phyloP scores from a whole-genome alignment of 2,797 vertebrate genomes.

The Chelidonichthys spinosus region DNA sequence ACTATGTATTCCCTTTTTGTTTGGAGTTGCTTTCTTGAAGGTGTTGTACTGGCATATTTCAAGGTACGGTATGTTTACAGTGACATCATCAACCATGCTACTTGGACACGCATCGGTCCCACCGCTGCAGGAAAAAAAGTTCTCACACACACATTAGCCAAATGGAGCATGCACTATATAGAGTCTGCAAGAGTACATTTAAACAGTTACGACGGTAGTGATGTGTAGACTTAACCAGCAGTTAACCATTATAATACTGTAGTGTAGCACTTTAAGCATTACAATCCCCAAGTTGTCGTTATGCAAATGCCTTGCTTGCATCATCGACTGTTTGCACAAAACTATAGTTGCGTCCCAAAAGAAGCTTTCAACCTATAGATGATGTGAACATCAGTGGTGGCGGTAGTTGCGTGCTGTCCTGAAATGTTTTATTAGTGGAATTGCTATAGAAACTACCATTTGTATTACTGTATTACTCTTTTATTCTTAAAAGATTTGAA shows the following conservation, averaged over 20 bases:
- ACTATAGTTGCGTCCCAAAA: slow-evolving; percentile 16
- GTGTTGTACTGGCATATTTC: not conserved
- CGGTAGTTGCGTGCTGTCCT: slow-evolving; percentile 61
- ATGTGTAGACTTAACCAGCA: slow-evolving; percentile 40
- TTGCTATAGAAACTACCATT: slow-evolving; percentile 29
- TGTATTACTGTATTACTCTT: slow-evolving; percentile 31
- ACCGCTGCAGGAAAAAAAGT: slow-evolving; percentile 10
- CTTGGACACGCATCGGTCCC: slow-evolving; percentile 10
- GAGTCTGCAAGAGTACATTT: slow-evolving; percentile 34
- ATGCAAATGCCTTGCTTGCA: slow-evolving; percentile 29
- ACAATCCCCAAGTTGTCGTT: slow-evolving; percentile 17
- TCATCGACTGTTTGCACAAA: slow-evolving; percentile 26
- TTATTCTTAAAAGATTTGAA: slow-evolving; percentile 27
- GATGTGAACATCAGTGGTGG: slow-evolving; percentile 19
- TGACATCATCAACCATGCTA: slow-evolving; percentile 29
- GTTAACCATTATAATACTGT: slow-evolving; percentile 13
- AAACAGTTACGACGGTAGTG: slow-evolving; percentile 34
- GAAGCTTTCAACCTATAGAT: slow-evolving; percentile 25
- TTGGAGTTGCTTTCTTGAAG: slow-evolving; percentile 6
- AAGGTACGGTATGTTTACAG: slow-evolving; percentile 4
- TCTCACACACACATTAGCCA: slow-evolving; percentile 15
- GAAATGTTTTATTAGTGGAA: slow-evolving; percentile 30
- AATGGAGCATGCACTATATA: slow-evolving; percentile 57
- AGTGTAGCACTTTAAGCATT: slow-evolving; percentile 51
- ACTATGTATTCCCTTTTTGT: not conserved